Evolutionary conservation across 2,888 invertebrate genomes (phyloP).

Genomic region (Endomychus coccineus): DNA sequence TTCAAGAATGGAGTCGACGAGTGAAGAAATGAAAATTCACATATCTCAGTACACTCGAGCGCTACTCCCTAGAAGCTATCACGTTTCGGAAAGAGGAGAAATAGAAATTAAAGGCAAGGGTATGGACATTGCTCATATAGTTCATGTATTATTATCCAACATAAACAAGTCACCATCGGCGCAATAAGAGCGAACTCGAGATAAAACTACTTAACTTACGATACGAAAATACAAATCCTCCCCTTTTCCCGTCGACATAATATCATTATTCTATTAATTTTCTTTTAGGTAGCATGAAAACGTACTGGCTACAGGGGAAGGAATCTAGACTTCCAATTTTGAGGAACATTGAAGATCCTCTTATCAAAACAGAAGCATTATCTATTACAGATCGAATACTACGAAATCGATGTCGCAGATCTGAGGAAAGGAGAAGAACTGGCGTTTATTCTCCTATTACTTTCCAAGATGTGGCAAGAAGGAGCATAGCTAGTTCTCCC

Average conservation of each 20-base stretch:
- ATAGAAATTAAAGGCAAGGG: constrained; percentile 90
- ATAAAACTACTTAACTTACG: too few relatives aligned
- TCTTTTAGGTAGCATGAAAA: constrained; percentile 70
- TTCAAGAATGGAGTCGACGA: constrained; percentile 87
- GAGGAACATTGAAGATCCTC: constrained; percentile 26
- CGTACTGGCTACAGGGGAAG: constrained; percentile 76
- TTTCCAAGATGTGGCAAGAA: constrained; percentile 73
- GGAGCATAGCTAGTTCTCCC: constrained; percentile 72
- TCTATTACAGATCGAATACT: constrained; percentile 5
- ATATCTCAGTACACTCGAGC: constrained; percentile 84
- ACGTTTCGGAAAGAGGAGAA: constrained; percentile 71
- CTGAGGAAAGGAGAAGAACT: constrained; percentile 52
- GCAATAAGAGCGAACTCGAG: too few relatives aligned
- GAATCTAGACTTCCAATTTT: constrained; percentile 54
- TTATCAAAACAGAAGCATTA: constrained; percentile 24
- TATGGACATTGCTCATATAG: constrained; percentile 30
- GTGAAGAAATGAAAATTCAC: constrained; percentile 89
- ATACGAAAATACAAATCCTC: too few relatives aligned
- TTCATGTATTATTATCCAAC: neutral
- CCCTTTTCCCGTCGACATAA: too few relatives aligned
- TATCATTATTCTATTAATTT: constrained; percentile 2
- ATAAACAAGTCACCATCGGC: too few relatives aligned
- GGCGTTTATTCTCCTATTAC: constrained; percentile 75
- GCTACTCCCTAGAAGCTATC: constrained; percentile 65
- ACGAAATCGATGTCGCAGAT: constrained; percentile 18